These are phyloP conservation scores for Pseudorectes ferrugineus DNA, from an alignment of 2,113 vertebrate species.

Conservation along the genomic window DNA sequence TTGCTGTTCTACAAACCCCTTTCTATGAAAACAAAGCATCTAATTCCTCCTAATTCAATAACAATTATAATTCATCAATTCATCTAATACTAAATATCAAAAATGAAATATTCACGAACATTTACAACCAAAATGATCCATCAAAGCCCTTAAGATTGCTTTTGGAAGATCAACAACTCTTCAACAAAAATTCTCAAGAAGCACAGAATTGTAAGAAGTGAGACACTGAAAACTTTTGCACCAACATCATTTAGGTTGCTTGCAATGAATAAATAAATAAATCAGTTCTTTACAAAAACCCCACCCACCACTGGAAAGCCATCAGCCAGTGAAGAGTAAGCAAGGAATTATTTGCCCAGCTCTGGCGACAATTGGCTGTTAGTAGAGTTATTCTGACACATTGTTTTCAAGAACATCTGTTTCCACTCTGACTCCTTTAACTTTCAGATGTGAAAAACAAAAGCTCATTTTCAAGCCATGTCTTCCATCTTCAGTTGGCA, in stretches of 20 bases:
- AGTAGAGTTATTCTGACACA: conserved; percentile 33
- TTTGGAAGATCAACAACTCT: not conserved
- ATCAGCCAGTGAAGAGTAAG: not conserved
- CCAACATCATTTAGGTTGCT: not conserved
- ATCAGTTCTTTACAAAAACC: not conserved
- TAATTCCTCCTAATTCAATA: not conserved
- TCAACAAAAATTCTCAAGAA: not conserved
- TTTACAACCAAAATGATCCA: not conserved
- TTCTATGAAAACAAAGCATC: not conserved
- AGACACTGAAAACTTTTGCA: not conserved
- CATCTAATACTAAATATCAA: not conserved
- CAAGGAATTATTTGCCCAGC: conserved; percentile 36
- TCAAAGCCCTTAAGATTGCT: not conserved
- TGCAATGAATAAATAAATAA: not conserved
- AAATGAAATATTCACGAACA: not conserved
- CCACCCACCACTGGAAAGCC: not conserved
- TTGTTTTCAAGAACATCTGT: conserved; percentile 49
- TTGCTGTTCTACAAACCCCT: not conserved
- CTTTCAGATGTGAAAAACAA: conserved; percentile 64
- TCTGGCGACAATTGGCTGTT: not conserved
- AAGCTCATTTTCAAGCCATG: conserved; percentile 50
- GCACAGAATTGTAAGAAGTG: not conserved
- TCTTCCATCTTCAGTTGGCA: conserved; percentile 54
- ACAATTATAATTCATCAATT: not conserved
- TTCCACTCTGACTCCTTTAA: conserved; percentile 42